A percentile compares a stretch with the other conserved stretches of the same genome.
These are phyloP conservation scores for Pitangus sulphuratus DNA, from an alignment of 2,797 vertebrate genomes.

Conservation along the genomic window DNA sequence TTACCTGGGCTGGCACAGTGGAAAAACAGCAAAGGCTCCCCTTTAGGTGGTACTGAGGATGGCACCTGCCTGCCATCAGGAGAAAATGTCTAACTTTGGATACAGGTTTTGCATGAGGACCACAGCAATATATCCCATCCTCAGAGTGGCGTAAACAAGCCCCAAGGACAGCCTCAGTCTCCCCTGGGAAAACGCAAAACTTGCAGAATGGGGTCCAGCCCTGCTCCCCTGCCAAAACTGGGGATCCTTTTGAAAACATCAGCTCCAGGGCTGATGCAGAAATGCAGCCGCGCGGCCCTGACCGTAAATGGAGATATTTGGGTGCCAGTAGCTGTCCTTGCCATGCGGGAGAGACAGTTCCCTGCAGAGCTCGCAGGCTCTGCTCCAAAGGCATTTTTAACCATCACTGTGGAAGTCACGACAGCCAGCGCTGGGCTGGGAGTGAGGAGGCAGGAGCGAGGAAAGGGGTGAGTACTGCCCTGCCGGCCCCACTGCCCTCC, in stretches of 20 bases:
- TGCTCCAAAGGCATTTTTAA: neutral
- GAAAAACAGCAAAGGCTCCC: neutral
- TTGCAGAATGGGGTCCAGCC: neutral
- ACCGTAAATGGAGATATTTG: conserved; percentile 59
- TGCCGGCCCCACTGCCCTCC: fast-evolving
- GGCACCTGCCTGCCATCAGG: fast-evolving
- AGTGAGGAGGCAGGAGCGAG: neutral
- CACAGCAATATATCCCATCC: neutral
- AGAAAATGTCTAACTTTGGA: neutral
- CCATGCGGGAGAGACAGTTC: neutral
- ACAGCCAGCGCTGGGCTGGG: neutral
- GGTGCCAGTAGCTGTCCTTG: neutral
- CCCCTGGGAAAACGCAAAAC: neutral
- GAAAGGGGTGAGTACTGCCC: neutral
- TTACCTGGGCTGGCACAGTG: neutral
- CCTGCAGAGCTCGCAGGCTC: conserved; percentile 11
- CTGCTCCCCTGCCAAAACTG: neutral
- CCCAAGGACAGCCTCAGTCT: neutral
- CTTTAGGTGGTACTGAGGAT: neutral
- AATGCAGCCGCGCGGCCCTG: neutral
- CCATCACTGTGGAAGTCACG: neutral
- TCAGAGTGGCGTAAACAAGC: neutral
- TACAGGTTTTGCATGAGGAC: neutral
- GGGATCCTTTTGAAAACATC: neutral
- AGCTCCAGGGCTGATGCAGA: neutral